Evolutionary conservation across 2,113 vertebrate species (phyloP), one percentile per base, ranked within the genome.

Genomic region (Cochlearius cochlearius): DNA sequence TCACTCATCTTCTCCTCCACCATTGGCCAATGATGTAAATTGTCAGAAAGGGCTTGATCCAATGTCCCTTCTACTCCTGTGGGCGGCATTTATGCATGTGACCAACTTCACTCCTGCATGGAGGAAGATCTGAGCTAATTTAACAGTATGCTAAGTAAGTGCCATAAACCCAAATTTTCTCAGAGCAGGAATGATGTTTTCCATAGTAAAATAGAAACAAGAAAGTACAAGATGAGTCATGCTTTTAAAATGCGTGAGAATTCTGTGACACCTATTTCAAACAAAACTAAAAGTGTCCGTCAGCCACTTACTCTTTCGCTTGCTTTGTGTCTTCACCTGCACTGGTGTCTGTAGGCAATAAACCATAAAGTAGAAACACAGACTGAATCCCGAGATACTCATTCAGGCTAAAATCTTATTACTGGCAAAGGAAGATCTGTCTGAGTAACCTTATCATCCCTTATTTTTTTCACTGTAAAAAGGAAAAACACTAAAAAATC

Each of bases 61-160:
- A 72, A 7, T 26, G 15, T 56, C 15, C 21, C 47, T 80, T 83
- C 47, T 72, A 7, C 22, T 83, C 29, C 29, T 21, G 4, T 71
- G 18, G 12, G 34, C 39, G 86, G 26, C 19, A 23, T 66, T 92
- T 73, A 23, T 41, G 30, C 41, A n/a, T 5, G 5, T 77, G 63
- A 88, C 5, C 71, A 71, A 26, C 12, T 62, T 76, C 32, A 62
- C 10, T 32, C 25, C 80, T 0, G 0, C 32, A 32, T 5, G 7
- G 52, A 77, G 47, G 43, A 88, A 77, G n/a, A 45, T 8, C 13
- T 71, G 63, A 55, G 5, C 29, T 64, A 15, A 64, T 29, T 84
- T 71, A 86, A 63, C 1, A 2, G 41, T 66, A 49, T 1, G 1
- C 1, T 45, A 39, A 58, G 20, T 45, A 39, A 58, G 20, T 72